A percentile compares a stretch with the other conserved stretches of the same genome.
These are phyloP conservation scores for Drosophila paulistorum DNA, from an alignment of 1,140 invertebrate genomes.

Conservation along the genomic window DNA sequence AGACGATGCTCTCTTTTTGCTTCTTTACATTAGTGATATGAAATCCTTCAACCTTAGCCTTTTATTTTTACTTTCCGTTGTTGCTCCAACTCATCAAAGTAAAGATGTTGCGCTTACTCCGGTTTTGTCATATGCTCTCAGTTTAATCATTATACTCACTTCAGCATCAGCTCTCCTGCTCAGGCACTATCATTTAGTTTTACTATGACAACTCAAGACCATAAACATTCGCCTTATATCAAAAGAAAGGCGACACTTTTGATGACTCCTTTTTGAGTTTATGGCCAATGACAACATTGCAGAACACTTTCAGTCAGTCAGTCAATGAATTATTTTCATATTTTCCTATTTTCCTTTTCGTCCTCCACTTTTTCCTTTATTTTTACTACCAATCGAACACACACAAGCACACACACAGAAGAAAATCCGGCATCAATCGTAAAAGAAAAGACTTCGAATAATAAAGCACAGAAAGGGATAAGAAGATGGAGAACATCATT, in stretches of 20 bases:
- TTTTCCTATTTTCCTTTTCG: slow-evolving; percentile 39
- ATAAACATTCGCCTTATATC: slow-evolving; percentile 17
- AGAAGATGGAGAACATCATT: slow-evolving; percentile 35
- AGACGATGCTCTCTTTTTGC: neutral
- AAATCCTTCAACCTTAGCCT: neutral
- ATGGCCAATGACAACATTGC: slow-evolving; percentile 5
- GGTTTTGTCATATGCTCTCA: slow-evolving; percentile 24
- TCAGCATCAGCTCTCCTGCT: neutral
- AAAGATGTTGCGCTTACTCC: slow-evolving; percentile 10
- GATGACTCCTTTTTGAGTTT: slow-evolving; percentile 22
- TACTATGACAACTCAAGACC: slow-evolving; percentile 50
- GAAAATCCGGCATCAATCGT: slow-evolving; percentile 24
- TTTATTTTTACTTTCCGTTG: neutral
- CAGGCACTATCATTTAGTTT: slow-evolving; percentile 43
- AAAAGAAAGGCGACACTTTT: slow-evolving; percentile 12
- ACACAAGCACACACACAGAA: neutral
- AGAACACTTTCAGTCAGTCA: slow-evolving; percentile 14
- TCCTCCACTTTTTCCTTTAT: slow-evolving; percentile 6
- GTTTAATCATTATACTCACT: slow-evolving; percentile 44
- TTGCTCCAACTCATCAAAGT: slow-evolving; percentile 45
- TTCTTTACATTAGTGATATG: neutral
- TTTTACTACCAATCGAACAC: slow-evolving; percentile 52
- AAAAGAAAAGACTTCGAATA: slow-evolving; percentile 59
- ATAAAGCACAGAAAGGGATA: slow-evolving; percentile 70
- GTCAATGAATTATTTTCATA: slow-evolving; percentile 79